Evolutionary conservation across 2,888 invertebrate species (phyloP).

Genomic region (Cheilosia pagana): DNA sequence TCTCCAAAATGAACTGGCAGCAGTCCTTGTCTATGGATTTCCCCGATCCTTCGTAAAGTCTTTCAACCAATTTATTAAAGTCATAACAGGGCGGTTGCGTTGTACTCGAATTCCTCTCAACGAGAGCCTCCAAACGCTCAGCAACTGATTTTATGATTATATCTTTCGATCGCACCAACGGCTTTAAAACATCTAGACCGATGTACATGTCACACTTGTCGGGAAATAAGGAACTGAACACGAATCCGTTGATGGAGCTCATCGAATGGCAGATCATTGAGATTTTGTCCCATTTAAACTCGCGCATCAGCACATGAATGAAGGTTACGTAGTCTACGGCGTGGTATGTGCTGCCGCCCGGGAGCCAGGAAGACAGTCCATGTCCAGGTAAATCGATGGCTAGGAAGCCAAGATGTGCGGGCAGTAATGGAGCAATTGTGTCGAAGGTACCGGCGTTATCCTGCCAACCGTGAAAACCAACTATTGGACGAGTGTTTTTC

Average conservation of each 20-base stretch:
- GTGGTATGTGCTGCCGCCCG: slow-evolving; percentile 85
- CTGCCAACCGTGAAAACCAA: slow-evolving; percentile 91
- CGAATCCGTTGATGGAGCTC: slow-evolving; percentile 86
- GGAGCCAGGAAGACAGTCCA: slow-evolving; percentile 88
- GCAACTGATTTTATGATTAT: slow-evolving; percentile 79
- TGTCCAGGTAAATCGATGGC: slow-evolving; percentile 89
- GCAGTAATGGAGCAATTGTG: slow-evolving; percentile 86
- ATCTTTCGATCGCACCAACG: slow-evolving; percentile 76
- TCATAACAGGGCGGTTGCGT: slow-evolving; percentile 86
- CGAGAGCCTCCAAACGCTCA: slow-evolving; percentile 83
- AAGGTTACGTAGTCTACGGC: slow-evolving; percentile 83
- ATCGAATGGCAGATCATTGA: slow-evolving; percentile 89
- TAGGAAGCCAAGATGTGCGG: slow-evolving; percentile 84
- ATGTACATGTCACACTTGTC: slow-evolving; percentile 83
- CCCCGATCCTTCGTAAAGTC: slow-evolving; percentile 85
- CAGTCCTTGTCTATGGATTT: slow-evolving; percentile 86
- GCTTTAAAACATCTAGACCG: slow-evolving; percentile 81
- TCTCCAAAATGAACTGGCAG: slow-evolving; percentile 85
- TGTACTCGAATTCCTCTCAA: slow-evolving; percentile 79
- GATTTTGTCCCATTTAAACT: slow-evolving; percentile 88
- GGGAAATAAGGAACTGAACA: slow-evolving; percentile 86
- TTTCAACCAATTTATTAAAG: slow-evolving; percentile 86
- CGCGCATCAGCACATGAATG: slow-evolving; percentile 85
- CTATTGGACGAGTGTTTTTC: slow-evolving; percentile 86
- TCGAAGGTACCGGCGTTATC: slow-evolving; percentile 91